Evolutionary conservation across 2,888 invertebrate species (phyloP), one percentile per base, ranked within the genome.

Genomic region (Scelioninae gen. 2): DNA sequence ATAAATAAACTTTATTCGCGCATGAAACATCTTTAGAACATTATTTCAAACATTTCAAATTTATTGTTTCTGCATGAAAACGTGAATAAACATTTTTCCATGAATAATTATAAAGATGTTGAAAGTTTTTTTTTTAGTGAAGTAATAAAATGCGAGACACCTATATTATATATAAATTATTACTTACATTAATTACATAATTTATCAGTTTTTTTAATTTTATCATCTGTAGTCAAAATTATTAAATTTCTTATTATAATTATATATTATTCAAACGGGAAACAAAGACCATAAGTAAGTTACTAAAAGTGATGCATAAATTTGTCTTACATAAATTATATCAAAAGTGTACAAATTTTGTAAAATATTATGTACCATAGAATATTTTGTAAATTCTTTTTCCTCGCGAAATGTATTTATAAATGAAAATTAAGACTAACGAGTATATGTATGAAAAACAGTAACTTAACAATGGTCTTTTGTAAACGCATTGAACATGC

Each of bases 301-400:
- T 33, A 33, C 7, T 10, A 33, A 2, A 33, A 33, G n/a, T 9
- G n/a, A 33, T 33, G n/a, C n/a, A 1, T n/a, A 7, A 7, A 33
- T 1, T 33, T 2, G 1, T 7, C n/a, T 10, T n/a, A 10, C n/a
- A n/a, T n/a, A 5, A 22, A 22, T 22, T 4, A 33, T 33, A 33
- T 33, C n/a, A 10, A 33, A 33, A 33, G n/a, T 2, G 33, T 33
- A 33, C 33, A 33, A 33, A 33, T 33, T 33, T 33, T 33, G 33
- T 33, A 37, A 37, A 37, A 37, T 13, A 37, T 11, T 10, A 13
- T 15, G 37, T 15, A 37, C 37, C 15, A 15, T 2, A 37, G 5
- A 37, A 4, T 37, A 43, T n/a, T 43, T 43, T 19, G 10, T 43
- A 18, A 43, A 19, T 33, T 33, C 2, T 33, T 33, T 33, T 10